Evolutionary conservation across 2,888 invertebrate species (phyloP), one percentile per base, ranked within the genome.

Genomic region (Drosophila mettleri): DNA sequence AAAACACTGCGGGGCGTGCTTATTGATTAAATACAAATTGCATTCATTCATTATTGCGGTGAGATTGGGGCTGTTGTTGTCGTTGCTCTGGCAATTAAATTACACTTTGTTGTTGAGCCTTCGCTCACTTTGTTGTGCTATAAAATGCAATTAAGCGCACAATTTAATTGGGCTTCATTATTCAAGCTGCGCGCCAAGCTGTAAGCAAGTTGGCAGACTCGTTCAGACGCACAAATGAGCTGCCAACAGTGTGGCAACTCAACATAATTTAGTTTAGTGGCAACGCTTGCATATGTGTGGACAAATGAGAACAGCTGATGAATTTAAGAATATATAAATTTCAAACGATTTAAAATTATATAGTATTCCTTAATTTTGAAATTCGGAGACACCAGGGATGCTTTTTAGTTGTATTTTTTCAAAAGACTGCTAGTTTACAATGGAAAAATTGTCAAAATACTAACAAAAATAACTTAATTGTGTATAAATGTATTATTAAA

Each of bases 1-100:
- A 82, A 87, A 85, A 74, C 84, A 80, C 84, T 82, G 84, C 84
- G 88, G 84, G 84, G 84, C 88, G 88, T 88, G 72, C 75, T 78
- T 85, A 86, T 85, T 88, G 84, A 85, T 85, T 85, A 85, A 88
- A 88, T 83, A 86, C 84, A 88, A 88, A 85, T 85, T 88, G 84
- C 80, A 66, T 86, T 78, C 80, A 88, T 86, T 86, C 83, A 85
- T 86, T 88, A 86, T 86, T 57, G 69, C 22, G 48, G 18, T 24
- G 22, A 16, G 45, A 45, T 59, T 20, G 33, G 41, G 14, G 34
- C 49, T 31, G 55, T 41, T 33, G 39, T 53, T 49, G 54, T 34
- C 34, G 61, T 33, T 62, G 72, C 58, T 45, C 38, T 58, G 74
- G 76, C 87, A 84, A 84, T 84, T 84, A 87, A 87, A 82, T 75